Base-by-base conservation (phyloP, 2,113 vertebrate species). In the Dipodomys stephensi region DNA sequence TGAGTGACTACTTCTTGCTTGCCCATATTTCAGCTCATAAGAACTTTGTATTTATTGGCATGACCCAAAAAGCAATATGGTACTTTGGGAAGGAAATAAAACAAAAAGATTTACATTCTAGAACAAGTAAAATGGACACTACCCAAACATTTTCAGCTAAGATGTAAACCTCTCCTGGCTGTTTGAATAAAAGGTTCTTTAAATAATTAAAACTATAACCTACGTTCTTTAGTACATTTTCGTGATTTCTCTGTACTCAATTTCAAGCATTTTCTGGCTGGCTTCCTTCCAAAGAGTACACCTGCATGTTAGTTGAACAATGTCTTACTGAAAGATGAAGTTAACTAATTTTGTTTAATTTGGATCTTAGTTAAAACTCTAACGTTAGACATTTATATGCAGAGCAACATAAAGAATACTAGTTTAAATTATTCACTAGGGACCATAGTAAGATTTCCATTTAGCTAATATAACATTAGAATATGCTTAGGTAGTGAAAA, bases 281-380 rank as follows among this genome's bases (percentile, higher is more conserved):
- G 98, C 96, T 69, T 91, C 76, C 85, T 92, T 97, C 98, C 98
- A 98, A 97, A 89, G 64, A 96, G 96, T 96, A 97, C 98, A 98
- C 98, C 97, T 98, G 97, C 67, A 5, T 91, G 82, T 96, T 95
- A 97, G 90, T 95, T 96, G 96, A 98, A 97, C 93, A 95, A 97
- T 87, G 93, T 97, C 97, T 97, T 96, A 95, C 93, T 95, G 68
- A 93, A 97, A 96, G 67, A 96, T 94, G 97, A 98, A 97, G 97
- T 97, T 94, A 97, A 97, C 93, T 96, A 98, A 97, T 97, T 96
- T 97, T 97, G 91, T 97, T 97, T 97, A 72, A 97, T 97, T 97
- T 97, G 95, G 91, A 97, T 95, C 93, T 96, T 88, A 67, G 72
- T 93, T 86, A 87, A 90, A 98, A 95, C 94, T 95, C 93, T 96